These are phyloP conservation scores for Perognathus longimembris DNA, from an alignment of 2,113 vertebrate species.

Conservation along the genomic window DNA sequence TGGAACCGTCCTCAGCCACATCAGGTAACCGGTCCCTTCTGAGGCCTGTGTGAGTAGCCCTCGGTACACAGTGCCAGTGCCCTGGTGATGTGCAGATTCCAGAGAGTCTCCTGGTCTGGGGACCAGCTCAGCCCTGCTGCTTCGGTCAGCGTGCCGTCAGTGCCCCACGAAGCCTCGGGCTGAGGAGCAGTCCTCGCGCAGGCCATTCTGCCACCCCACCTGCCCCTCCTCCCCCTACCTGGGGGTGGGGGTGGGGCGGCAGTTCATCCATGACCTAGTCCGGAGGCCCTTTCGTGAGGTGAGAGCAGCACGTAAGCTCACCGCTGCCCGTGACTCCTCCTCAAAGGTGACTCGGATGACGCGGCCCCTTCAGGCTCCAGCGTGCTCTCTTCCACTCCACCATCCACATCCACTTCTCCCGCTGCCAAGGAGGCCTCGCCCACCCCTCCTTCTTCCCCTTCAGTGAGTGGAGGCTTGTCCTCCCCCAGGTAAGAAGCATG, in stretches of 20 bases:
- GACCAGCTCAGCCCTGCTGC: neutral
- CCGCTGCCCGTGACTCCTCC: slow-evolving; percentile 7
- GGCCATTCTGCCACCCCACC: neutral
- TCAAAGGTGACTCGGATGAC: slow-evolving; percentile 97
- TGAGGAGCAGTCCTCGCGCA: neutral
- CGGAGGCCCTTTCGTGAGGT: neutral
- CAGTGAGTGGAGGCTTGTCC: slow-evolving; percentile 91
- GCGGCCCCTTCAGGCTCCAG: slow-evolving; percentile 91
- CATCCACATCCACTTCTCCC: slow-evolving; percentile 93
- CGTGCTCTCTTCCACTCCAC: slow-evolving; percentile 94
- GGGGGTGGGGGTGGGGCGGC: too few relatives aligned
- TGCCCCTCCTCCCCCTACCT: too few relatives aligned
- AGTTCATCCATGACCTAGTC: fast-evolving
- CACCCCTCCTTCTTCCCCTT: slow-evolving; percentile 97
- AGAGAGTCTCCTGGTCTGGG: neutral
- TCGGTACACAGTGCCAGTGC: neutral
- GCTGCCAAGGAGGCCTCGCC: slow-evolving; percentile 95
- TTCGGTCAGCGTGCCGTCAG: neutral
- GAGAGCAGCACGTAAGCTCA: neutral
- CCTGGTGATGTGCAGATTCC: neutral
- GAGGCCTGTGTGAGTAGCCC: neutral
- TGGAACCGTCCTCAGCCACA: slow-evolving; percentile 94
- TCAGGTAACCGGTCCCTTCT: slow-evolving; percentile 88
- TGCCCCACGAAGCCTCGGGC: neutral
- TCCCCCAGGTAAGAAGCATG: slow-evolving; percentile 89